Evolutionary conservation across 2,888 invertebrate species (phyloP).

Genomic region (Heliconius erato): DNA sequence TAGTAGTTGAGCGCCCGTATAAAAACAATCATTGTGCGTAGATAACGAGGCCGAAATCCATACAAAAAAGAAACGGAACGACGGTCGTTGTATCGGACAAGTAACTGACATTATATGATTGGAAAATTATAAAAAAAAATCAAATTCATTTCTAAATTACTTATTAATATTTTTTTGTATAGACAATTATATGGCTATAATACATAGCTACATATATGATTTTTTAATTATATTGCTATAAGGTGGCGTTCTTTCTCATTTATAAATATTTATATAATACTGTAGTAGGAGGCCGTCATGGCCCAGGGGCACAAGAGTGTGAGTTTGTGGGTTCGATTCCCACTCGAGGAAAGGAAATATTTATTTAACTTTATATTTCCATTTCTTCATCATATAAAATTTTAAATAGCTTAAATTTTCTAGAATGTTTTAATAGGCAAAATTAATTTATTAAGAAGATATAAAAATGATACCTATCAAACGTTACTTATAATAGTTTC

Average conservation of each 20-base stretch:
- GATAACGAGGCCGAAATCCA: constrained; percentile 24
- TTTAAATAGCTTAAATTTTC: too few relatives aligned
- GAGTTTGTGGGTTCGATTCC: too few relatives aligned
- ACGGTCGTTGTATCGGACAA: constrained; percentile 7
- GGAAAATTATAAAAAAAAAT: constrained; percentile 1
- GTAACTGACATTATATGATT: constrained; percentile 20
- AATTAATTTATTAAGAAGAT: neutral
- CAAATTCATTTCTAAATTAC: neutral
- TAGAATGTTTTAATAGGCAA: too few relatives aligned
- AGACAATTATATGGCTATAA: too few relatives aligned
- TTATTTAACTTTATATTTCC: too few relatives aligned
- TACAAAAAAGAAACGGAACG: constrained; percentile 25
- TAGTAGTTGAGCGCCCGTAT: constrained; percentile 42
- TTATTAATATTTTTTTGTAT: neutral
- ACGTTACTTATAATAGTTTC: neutral
- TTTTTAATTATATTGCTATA: neutral
- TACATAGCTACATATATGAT: neutral
- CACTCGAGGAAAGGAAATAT: too few relatives aligned
- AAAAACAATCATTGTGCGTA: constrained; percentile 31
- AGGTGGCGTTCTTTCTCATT: neutral
- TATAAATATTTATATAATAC: too few relatives aligned
- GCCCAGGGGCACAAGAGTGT: too few relatives aligned
- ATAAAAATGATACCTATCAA: neutral
- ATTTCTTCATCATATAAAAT: too few relatives aligned
- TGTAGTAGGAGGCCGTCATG: too few relatives aligned